Evolutionary conservation across 2,797 vertebrate genomes (phyloP).

Genomic region (Remorina albescens): DNA sequence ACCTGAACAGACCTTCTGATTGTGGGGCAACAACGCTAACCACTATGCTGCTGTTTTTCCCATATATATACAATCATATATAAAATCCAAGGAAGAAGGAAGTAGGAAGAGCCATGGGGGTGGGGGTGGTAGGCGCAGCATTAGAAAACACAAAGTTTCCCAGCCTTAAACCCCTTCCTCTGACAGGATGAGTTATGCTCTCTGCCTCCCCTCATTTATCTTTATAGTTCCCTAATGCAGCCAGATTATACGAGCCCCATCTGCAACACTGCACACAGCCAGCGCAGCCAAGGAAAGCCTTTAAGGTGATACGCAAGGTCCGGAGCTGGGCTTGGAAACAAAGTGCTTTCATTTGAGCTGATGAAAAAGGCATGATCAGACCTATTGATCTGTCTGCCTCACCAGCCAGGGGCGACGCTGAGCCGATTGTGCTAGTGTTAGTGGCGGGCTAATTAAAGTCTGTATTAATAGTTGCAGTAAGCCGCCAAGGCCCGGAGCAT

Average conservation of each 20-base stretch:
- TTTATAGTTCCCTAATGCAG: slow-evolving; percentile 85
- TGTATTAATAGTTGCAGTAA: slow-evolving; percentile 85
- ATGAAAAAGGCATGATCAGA: slow-evolving; percentile 86
- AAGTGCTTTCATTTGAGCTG: slow-evolving; percentile 86
- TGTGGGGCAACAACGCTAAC: too few species aligned
- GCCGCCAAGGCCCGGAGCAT: slow-evolving; percentile 63
- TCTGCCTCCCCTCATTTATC: slow-evolving; percentile 84
- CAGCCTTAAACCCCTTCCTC: slow-evolving; percentile 71
- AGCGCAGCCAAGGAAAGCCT: slow-evolving; percentile 63
- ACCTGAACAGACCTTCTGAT: too few species aligned
- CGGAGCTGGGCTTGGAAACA: slow-evolving; percentile 76
- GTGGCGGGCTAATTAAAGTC: slow-evolving; percentile 84
- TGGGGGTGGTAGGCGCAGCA: slow-evolving; percentile 53
- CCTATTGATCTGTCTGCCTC: slow-evolving; percentile 82
- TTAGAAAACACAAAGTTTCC: slow-evolving; percentile 81
- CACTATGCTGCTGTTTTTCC: too few species aligned
- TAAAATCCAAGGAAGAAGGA: slow-evolving; percentile 40
- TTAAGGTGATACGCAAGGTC: slow-evolving; percentile 75
- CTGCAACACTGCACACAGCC: slow-evolving; percentile 73
- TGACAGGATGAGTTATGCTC: slow-evolving; percentile 87
- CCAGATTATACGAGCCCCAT: slow-evolving; percentile 82
- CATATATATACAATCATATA: neutral
- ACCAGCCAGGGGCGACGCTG: slow-evolving; percentile 78
- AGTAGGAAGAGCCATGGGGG: slow-evolving; percentile 54
- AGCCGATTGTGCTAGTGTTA: slow-evolving; percentile 80